Evolutionary conservation across 2,113 vertebrate species (phyloP).

Genomic region (Lophotis ruficrista): DNA sequence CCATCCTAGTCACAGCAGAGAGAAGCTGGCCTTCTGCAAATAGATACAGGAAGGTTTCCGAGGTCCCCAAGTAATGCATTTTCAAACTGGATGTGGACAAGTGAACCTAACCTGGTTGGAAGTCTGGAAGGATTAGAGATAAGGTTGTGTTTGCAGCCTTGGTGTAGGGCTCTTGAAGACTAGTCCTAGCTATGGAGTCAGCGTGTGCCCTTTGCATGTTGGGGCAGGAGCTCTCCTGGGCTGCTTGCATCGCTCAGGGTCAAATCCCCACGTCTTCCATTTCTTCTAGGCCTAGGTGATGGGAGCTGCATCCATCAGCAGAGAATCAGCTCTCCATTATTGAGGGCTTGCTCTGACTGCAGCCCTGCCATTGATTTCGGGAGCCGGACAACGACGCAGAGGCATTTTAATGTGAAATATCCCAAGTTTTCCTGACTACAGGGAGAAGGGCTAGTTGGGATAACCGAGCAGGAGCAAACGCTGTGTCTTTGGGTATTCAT

Average conservation of each 20-base stretch:
- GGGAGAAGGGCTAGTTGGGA: neutral
- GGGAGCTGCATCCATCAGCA: neutral
- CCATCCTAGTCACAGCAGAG: neutral
- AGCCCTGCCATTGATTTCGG: too few species aligned
- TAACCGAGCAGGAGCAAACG: neutral
- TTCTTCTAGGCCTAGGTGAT: neutral
- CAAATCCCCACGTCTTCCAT: neutral
- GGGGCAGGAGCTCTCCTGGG: neutral
- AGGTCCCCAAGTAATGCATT: neutral
- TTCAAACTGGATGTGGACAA: neutral
- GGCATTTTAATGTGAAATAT: neutral
- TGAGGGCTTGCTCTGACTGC: fast-evolving
- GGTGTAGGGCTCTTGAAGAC: neutral
- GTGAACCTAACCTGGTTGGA: neutral
- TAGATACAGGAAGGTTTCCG: neutral
- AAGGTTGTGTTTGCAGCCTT: neutral
- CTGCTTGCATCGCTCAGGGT: neutral
- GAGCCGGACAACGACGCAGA: too few species aligned
- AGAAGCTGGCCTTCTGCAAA: neutral
- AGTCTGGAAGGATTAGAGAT: neutral
- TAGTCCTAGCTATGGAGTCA: neutral
- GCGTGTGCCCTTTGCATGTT: neutral
- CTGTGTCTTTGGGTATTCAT: neutral
- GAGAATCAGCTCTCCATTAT: neutral
- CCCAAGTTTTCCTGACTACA: neutral